Conservation (phyloP, 2,113 vertebrate species). For the Cacatua alba region DNA sequence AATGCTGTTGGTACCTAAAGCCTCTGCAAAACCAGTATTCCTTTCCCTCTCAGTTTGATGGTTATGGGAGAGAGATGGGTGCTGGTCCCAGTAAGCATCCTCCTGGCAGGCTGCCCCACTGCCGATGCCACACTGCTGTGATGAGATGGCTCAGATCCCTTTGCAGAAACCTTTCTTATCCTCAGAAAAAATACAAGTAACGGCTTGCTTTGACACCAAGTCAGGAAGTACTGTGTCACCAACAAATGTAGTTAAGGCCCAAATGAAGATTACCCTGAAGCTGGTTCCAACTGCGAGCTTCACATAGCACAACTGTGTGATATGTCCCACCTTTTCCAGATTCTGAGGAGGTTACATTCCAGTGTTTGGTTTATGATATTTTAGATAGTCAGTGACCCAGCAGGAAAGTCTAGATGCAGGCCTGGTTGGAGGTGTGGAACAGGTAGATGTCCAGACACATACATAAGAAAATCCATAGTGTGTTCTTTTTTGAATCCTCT, state of each 20-base stretch:
- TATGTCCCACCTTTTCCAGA: not conserved
- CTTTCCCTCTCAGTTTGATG: not conserved
- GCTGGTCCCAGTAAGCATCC: not conserved
- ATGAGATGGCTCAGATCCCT: not conserved
- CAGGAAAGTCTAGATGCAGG: not conserved
- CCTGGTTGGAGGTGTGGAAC: not conserved
- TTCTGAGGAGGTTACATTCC: not conserved
- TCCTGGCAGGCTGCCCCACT: not conserved
- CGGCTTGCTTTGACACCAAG: not conserved
- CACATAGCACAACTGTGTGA: rapidly evolving
- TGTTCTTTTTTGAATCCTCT: not conserved
- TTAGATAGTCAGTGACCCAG: not conserved
- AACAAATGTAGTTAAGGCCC: not conserved
- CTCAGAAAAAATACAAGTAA: not conserved
- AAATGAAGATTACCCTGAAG: not conserved
- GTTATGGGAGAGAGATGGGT: not conserved
- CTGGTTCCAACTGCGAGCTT: not conserved
- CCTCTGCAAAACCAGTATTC: not conserved
- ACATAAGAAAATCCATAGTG: not conserved
- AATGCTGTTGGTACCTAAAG: not conserved
- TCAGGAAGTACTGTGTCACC: not conserved
- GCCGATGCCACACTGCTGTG: not conserved
- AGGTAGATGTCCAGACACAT: not conserved
- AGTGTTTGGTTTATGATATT: not conserved
- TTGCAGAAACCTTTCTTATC: not conserved